Evolutionary conservation across 2,113 vertebrate genomes (phyloP), one percentile per base, ranked within the genome.

Genomic region (Pseudorectes ferrugineus): DNA sequence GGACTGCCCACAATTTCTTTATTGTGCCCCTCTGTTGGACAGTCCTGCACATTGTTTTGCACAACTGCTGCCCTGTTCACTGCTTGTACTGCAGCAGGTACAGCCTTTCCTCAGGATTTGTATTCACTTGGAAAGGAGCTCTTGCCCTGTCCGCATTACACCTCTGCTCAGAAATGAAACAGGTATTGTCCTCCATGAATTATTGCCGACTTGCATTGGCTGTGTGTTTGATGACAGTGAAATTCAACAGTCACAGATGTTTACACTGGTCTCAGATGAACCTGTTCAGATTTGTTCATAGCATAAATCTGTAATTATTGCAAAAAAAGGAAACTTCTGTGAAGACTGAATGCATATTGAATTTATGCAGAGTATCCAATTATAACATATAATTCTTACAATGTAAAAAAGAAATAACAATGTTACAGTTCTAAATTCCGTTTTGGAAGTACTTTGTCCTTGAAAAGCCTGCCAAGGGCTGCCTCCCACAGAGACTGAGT

Each of bases 381-480:
- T 89, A 40, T 16, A 72, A 48, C 36, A 28, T 0, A 2, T 36
- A 66, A 46, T 85, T 93, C 72, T 66, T 73, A 73, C 4, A 42
- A 11, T 68, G 23, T 82, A 48, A 52, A 49, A 81, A 88, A 38
- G 63, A 46, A 93, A 48, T 71, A 48, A n/a, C n/a, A 35, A 5
- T 73, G 71, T 73, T 83, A 54, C 23, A 23, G 8, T 73, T 89
- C 21, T 40, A 42, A 82, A 96, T 67, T 74, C 43, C 0, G 0
- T 67, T 6, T 36, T 89, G n/a, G 43, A 91, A 89, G 45, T 68
- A 25, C 48, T 89, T 91, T 72, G 92, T 84, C 80, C 91, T 97
- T 91, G 87, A 76, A 82, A 79, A 95, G 54, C 74, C 88, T 94
- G 70, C 78, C 51, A 70, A 76, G 58, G 74, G 84, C 87, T 83